A percentile compares a stretch with the other conserved stretches of the same genome.
phyloP scores from a whole-genome alignment of 2,797 vertebrate species.

The Anolis apletophallus region DNA sequence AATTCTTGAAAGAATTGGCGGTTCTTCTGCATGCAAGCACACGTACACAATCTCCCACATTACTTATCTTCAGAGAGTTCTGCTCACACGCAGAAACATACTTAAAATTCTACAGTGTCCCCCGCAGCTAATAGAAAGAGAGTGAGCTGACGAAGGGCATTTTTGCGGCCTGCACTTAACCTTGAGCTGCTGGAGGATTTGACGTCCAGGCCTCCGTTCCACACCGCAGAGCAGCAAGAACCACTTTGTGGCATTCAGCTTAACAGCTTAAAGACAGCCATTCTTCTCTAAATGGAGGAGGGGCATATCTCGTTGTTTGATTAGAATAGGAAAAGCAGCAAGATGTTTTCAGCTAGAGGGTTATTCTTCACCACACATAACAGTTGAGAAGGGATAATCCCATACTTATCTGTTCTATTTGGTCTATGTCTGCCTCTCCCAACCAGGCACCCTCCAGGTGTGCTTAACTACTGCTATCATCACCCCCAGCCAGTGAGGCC shows the following conservation, averaged over 20 bases:
- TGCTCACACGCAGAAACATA: neutral
- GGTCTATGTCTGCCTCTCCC: too few species aligned
- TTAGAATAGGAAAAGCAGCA: constrained; percentile 18
- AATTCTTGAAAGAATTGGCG: constrained; percentile 8
- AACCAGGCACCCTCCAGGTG: too few species aligned
- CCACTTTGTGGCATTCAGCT: constrained; percentile 52
- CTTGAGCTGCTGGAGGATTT: constrained; percentile 48
- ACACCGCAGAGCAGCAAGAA: constrained; percentile 36
- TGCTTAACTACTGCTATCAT: too few species aligned
- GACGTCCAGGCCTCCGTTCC: constrained; percentile 29
- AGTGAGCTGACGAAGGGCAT: constrained; percentile 23
- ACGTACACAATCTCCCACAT: fast-evolving
- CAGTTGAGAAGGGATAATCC: constrained; percentile 16
- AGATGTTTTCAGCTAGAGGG: neutral
- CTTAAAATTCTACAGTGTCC: constrained; percentile 47
- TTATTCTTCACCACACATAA: neutral
- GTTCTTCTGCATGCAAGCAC: neutral
- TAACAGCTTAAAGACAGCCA: constrained; percentile 33
- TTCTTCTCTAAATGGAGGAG: constrained; percentile 10
- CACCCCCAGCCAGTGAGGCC: too few species aligned
- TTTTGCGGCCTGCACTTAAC: constrained; percentile 55
- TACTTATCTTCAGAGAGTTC: constrained; percentile 28
- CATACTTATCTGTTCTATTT: neutral
- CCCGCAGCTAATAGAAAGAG: constrained; percentile 36
- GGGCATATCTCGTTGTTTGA: neutral